Percentiles rank a stretch among this genome's conserved stretches.
phyloP scores from a whole-genome alignment of 2,797 vertebrate species.

The Darevskia mixta region DNA sequence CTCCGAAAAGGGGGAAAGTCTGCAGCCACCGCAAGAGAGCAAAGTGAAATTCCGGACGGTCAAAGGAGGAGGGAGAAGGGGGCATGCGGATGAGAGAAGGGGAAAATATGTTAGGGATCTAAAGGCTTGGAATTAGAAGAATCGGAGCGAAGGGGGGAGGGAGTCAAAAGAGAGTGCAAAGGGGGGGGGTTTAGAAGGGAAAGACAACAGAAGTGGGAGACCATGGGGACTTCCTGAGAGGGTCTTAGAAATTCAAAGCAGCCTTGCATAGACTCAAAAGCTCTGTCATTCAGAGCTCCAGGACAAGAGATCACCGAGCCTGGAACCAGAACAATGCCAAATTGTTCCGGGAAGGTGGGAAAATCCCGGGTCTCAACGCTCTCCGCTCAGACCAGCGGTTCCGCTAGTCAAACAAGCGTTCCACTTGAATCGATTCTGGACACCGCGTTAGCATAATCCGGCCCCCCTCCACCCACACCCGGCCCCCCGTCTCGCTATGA shows the following conservation, averaged over 20 bases:
- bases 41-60: neutral
- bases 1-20: constrained; percentile 27
- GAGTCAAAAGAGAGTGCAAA: constrained; percentile 20
- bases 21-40: neutral
- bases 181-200: constrained; percentile 62
- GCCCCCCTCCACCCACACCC: constrained; percentile 3
- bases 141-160: neutral
- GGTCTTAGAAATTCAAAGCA: constrained; percentile 79
- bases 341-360: constrained; percentile 80
- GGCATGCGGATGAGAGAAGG: neutral
- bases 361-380: constrained; percentile 76
- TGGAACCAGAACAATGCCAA: constrained; percentile 74
- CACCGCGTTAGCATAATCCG: constrained; percentile 85
- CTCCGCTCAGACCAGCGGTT: constrained; percentile 75
- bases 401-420: constrained; percentile 87
- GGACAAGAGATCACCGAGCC: constrained; percentile 73
- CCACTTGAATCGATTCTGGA: constrained; percentile 88
- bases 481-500: constrained; percentile 77
- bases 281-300: constrained; percentile 70
- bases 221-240: constrained; percentile 80
- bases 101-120: constrained; percentile 13
- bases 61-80: neutral
- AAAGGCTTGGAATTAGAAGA: constrained; percentile 35
- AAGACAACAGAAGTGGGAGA: constrained; percentile 76
- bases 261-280: constrained; percentile 67